Base-by-base conservation (phyloP, 2,888 invertebrate species). In the Rhogogaster chlorosoma region DNA sequence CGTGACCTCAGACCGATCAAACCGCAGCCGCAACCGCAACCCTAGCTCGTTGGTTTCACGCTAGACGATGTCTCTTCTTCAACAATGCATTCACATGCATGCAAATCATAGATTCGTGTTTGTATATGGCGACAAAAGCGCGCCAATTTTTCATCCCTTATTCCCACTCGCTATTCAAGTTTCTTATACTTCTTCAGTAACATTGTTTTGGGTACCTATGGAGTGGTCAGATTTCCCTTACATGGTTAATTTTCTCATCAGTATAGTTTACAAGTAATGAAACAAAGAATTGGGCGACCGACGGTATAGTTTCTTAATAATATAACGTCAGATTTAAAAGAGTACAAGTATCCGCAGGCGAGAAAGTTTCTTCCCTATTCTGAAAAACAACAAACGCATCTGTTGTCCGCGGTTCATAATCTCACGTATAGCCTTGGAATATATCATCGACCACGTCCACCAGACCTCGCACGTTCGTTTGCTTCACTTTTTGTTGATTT, bases 1-100 rank as follows among this genome's bases (percentile, higher is more conserved):
- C 61, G 38, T 36, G 80, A 80, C 80, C 80, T 61, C 36, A n/a
- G 32, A 61, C 61, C 77, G 15, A 49, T 77, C 2, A 26, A 71
- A 42, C 71, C 71, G 42, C 22, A 22, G 42, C 71, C 71, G 42
- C 71, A 42, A 73, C 38, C 42, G 29, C 36, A 70, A n/a, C 53
- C 32, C 36, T 32, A 67, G 67, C 67, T 67, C 32, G 67, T 73
- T 73, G 42, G 42, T 73, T 73, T 18, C 42, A 42, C 71, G n/a
- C 26, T 73, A 7, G 32, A 67, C 67, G 67, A 67, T 32, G 15
- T 67, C 29, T 67, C 67, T 67, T 67, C 67, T 67, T 67, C 18
- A 32, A 32, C 32, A 26, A 18, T 67, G 1, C 32, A 18, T 32
- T 32, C 67, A 61, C 22, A 18, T 53, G n/a, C n/a, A 10, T 32